phyloP scores from a whole-genome alignment of 2,113 vertebrate species.

The Prionailurus viverrinus region DNA sequence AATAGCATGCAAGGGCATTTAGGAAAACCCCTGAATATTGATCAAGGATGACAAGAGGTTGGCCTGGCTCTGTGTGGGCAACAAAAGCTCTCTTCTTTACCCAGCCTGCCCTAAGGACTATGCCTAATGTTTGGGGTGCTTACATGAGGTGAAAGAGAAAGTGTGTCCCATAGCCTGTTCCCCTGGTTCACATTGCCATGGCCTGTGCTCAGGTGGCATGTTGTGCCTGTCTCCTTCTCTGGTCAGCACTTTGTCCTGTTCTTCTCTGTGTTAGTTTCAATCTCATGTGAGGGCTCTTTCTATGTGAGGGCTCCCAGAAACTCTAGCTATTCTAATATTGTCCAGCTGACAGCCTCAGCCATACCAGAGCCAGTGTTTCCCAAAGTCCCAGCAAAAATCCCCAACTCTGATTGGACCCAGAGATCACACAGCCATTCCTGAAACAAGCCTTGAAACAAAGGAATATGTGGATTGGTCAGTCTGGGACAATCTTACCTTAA shows the following conservation, averaged over 20 bases:
- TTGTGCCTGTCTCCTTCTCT: not conserved
- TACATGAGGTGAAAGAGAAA: not conserved
- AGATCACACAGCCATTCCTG: not conserved
- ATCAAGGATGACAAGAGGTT: not conserved
- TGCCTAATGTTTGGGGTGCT: no score
- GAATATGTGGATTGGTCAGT: not conserved
- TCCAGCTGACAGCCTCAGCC: not conserved
- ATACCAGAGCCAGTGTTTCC: not conserved
- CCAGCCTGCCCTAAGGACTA: not conserved
- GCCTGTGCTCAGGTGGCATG: not conserved
- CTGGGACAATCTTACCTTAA: not conserved
- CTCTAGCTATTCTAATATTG: not conserved
- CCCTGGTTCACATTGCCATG: not conserved
- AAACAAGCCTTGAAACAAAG: not conserved
- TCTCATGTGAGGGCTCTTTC: not conserved
- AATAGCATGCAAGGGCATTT: not conserved
- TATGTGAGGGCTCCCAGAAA: not conserved
- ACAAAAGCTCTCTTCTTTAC: not conserved
- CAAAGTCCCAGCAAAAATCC: not conserved
- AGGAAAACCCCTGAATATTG: not conserved
- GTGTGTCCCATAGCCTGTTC: fast-evolving
- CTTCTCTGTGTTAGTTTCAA: not conserved
- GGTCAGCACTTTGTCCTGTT: not conserved
- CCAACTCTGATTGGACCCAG: not conserved
- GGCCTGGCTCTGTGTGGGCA: not conserved